These are phyloP conservation scores for Terrapene triunguis DNA, from an alignment of 2,113 vertebrate genomes.

Conservation along the genomic window DNA sequence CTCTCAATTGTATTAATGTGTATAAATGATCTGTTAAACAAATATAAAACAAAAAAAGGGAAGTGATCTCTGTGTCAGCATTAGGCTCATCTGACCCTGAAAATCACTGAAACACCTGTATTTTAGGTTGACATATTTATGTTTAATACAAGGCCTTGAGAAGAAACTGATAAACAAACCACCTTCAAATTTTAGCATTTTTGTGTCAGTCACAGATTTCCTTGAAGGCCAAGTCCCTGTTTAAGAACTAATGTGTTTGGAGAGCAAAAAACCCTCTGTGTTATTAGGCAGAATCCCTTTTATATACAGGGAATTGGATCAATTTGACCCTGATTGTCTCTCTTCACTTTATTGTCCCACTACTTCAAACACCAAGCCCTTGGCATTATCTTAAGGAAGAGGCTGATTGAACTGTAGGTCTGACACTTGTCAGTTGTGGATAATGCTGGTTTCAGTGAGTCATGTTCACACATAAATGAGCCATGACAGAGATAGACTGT, in stretches of 20 bases:
- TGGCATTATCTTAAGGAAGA: conserved; percentile 77
- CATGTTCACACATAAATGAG: conserved; percentile 81
- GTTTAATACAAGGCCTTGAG: conserved; percentile 44
- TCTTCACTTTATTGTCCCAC: conserved; percentile 72
- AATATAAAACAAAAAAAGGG: conserved; percentile 70
- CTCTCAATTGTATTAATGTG: conserved; percentile 76
- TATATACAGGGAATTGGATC: conserved; percentile 73
- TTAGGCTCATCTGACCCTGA: conserved; percentile 5
- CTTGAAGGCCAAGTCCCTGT: conserved; percentile 71
- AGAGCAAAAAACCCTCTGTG: conserved; percentile 58
- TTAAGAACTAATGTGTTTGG: conserved; percentile 76
- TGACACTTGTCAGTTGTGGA: conserved; percentile 80
- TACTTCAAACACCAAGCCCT: conserved; percentile 75
- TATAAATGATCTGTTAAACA: conserved; percentile 71
- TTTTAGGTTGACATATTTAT: conserved; percentile 43
- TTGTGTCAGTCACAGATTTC: conserved; percentile 70
- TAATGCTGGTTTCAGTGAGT: conserved; percentile 77
- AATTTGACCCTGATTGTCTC: conserved; percentile 77
- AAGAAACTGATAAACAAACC: conserved; percentile 66
- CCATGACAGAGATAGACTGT: conserved; percentile 75
- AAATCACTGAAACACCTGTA: conserved; percentile 60
- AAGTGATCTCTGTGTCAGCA: conserved; percentile 49
- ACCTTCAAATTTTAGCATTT: conserved; percentile 64
- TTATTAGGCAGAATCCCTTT: conserved; percentile 78
- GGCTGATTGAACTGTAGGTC: conserved; percentile 76